Evolutionary conservation across 2,113 vertebrate genomes (phyloP).

Genomic region (Orthonyx spaldingii): DNA sequence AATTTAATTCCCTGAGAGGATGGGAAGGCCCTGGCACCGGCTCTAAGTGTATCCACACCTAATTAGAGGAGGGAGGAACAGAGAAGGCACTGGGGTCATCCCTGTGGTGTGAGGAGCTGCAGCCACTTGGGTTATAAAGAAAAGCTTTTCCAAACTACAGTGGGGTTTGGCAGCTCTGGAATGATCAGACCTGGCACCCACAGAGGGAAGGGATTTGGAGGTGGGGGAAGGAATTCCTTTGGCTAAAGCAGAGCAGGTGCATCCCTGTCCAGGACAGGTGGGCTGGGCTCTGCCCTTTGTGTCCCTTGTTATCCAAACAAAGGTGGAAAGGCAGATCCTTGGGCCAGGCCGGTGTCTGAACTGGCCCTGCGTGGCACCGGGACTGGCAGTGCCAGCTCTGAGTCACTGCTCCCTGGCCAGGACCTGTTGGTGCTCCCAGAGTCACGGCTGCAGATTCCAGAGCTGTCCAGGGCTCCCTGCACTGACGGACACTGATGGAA

Average conservation of each 20-base stretch:
- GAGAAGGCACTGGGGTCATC: not conserved
- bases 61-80: not conserved
- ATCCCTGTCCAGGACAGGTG: not conserved
- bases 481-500: not conserved
- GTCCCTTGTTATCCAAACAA: not conserved
- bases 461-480: not conserved
- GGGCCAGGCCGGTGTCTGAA: not conserved
- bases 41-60: not conserved
- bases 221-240: no score
- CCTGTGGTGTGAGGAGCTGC: not conserved
- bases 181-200: not conserved
- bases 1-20: not conserved
- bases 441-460: not conserved
- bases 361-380: not conserved
- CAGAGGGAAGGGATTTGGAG: not conserved
- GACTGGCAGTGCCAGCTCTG: rapidly evolving
- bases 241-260: not conserved
- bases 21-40: not conserved
- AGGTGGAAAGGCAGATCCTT: not conserved
- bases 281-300: not conserved
- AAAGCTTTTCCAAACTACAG: not conserved
- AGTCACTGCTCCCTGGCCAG: no score
- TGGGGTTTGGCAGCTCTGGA: not conserved
- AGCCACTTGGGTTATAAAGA: not conserved
- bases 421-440: rapidly evolving